phyloP scores from a whole-genome alignment of 2,888 invertebrate genomes.

The Parapristionchus giblindavisi region DNA sequence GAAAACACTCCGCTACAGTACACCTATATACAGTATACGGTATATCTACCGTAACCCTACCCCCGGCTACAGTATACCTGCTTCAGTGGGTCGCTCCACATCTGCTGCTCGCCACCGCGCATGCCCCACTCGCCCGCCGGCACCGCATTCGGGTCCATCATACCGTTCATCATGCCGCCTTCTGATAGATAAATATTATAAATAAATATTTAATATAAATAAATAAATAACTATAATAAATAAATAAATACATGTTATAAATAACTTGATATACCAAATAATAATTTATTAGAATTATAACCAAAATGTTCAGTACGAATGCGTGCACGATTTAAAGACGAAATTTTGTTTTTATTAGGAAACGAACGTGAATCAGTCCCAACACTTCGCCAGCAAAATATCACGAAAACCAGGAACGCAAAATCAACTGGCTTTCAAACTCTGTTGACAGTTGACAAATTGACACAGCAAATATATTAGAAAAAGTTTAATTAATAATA shows the following conservation, averaged over 20 bases:
- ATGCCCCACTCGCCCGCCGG: constrained; percentile 42
- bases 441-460: too few relatives aligned
- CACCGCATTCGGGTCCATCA: constrained; percentile 45
- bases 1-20: not conserved
- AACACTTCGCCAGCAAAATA: too few relatives aligned
- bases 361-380: too few relatives aligned
- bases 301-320: not conserved
- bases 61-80: not conserved
- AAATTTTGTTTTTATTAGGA: too few relatives aligned
- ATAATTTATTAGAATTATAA: not conserved
- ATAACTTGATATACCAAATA: not conserved
- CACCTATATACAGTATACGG: not conserved
- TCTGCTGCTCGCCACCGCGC: constrained; percentile 40
- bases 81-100: constrained; percentile 55
- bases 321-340: too few relatives aligned
- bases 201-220: not conserved
- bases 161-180: constrained; percentile 46
- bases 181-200: constrained; percentile 7
- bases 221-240: not conserved
- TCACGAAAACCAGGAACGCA: too few relatives aligned
- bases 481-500: not conserved
- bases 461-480: not conserved
- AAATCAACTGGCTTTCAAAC: too few relatives aligned
- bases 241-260: not conserved
- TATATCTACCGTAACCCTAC: not conserved